Evolutionary conservation across 2,888 invertebrate species (phyloP), one percentile per base, ranked within the genome.

Genomic region (Lithophane socia): DNA sequence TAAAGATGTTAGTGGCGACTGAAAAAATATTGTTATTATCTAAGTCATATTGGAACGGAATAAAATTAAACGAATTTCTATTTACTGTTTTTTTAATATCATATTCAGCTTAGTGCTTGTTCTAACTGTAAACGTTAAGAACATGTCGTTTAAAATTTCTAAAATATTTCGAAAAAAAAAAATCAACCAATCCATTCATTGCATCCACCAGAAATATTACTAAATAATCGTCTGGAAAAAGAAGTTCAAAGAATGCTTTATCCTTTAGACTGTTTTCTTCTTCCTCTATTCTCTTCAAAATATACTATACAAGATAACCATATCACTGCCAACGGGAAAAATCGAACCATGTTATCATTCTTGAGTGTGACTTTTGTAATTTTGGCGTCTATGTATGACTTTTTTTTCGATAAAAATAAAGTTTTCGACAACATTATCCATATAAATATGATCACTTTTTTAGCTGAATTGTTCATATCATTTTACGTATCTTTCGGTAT

Each of bases 161-260:
- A 47, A 12, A 47, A 21, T 69, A 8, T 58, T 58, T 8, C 24
- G 0, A 24, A 58, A 24, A 44, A 16, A 10, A 44, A 18, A 69
- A 44, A 2, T 0, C 29, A 18, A 44, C 58, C n/a, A 18, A 69
- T 18, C 8, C 24, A 58, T 18, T 18, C 24, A 8, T 13, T 24
- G 24, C 24, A 44, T 21, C 69, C 24, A 58, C 21, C 56, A 24
- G 69, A 69, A 44, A 24, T 69, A 24, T 69, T 69, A 69, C 44
- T 69, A 12, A 69, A 58, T 58, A 69, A 69, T 58, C 69, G 29
- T 29, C 29, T 73, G 24, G 71, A 73, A 8, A 44, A 10, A n/a
- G n/a, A 56, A 56, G 71, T 70, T 8, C 73, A 73, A 47, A 47
- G 21, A n/a, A 54, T 54, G 54, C 3, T 54, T n/a, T n/a, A 54